phyloP scores from a whole-genome alignment of 2,113 vertebrate species.

The Anoplopoma fimbria region DNA sequence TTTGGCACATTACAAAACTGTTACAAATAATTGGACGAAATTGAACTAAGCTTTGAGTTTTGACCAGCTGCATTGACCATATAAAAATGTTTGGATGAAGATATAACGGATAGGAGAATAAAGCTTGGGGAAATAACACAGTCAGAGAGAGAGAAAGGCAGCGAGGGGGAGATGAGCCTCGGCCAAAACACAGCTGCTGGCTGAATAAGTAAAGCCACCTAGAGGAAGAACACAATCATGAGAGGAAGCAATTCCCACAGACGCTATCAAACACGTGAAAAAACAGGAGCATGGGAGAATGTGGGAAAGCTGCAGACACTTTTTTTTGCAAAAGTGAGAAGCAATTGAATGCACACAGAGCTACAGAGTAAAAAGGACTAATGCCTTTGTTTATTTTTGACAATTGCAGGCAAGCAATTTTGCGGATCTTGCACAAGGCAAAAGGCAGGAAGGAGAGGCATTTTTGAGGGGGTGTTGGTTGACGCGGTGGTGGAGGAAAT shows the following conservation, averaged over 20 bases:
- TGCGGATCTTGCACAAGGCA: constrained; percentile 5
- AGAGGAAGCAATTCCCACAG: constrained; percentile 48
- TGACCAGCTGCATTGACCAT: constrained; percentile 10
- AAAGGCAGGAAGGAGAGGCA: constrained; percentile 20
- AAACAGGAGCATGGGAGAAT: constrained; percentile 30
- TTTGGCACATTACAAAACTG: background rate
- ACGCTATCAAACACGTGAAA: no score
- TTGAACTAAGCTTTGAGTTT: background rate
- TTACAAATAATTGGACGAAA: background rate
- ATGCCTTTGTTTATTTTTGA: constrained; percentile 32
- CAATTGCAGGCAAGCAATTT: constrained; percentile 12
- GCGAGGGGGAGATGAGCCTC: constrained; percentile 11
- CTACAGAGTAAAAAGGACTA: background rate
- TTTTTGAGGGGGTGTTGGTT: constrained; percentile 9
- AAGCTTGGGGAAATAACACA: constrained; percentile 11
- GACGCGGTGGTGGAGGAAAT: constrained; percentile 33
- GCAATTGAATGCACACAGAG: background rate
- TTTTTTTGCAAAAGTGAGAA: constrained; percentile 20
- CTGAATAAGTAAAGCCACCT: constrained; percentile 68
- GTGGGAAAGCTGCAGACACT: constrained; percentile 10
- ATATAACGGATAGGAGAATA: constrained; percentile 5
- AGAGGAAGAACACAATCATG: constrained; percentile 51
- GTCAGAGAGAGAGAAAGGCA: constrained; percentile 9
- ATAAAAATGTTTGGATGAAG: constrained; percentile 16
- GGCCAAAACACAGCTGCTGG: constrained; percentile 61